phyloP scores from a whole-genome alignment of 1,140 invertebrate genomes.

The Megalopta genalis region DNA sequence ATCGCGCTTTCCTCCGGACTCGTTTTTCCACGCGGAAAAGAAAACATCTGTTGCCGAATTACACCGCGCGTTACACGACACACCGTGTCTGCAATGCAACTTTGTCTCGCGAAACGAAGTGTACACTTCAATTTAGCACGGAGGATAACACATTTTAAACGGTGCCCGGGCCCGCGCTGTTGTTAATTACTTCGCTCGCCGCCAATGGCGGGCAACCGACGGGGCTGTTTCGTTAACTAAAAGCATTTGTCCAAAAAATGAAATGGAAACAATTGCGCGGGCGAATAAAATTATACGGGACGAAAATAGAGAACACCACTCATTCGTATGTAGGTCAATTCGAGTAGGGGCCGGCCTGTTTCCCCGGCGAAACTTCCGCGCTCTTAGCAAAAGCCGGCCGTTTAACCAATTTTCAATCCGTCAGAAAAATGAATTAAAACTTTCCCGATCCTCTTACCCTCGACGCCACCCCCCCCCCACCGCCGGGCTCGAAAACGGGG shows the following conservation, averaged over 20 bases:
- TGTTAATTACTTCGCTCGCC: constrained; percentile 28
- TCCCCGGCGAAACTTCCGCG: constrained; percentile 1
- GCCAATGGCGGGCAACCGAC: too few species aligned
- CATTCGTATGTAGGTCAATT: constrained; percentile 26
- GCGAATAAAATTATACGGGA: constrained; percentile 1
- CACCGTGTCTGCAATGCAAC: neutral
- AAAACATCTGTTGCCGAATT: too few species aligned
- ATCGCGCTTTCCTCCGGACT: too few species aligned
- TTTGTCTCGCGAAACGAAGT: neutral
- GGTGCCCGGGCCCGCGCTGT: neutral
- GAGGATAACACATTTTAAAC: neutral
- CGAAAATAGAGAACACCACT: constrained; percentile 1
- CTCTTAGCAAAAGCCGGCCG: neutral
- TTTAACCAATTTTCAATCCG: constrained; percentile 36
- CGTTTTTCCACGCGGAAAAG: too few species aligned
- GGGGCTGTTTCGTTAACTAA: constrained; percentile 24
- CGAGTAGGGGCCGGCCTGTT: neutral
- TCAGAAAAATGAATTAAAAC: constrained; percentile 39
- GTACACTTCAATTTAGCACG: constrained; percentile 6
- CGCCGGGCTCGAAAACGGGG: neutral
- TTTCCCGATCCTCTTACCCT: neutral
- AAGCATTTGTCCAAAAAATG: neutral
- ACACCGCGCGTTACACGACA: too few species aligned
- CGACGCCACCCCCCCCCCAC: too few species aligned
- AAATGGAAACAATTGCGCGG: constrained; percentile 1